Evolutionary conservation across 2,888 invertebrate genomes (phyloP).

Genomic region (Germaria angustata): DNA sequence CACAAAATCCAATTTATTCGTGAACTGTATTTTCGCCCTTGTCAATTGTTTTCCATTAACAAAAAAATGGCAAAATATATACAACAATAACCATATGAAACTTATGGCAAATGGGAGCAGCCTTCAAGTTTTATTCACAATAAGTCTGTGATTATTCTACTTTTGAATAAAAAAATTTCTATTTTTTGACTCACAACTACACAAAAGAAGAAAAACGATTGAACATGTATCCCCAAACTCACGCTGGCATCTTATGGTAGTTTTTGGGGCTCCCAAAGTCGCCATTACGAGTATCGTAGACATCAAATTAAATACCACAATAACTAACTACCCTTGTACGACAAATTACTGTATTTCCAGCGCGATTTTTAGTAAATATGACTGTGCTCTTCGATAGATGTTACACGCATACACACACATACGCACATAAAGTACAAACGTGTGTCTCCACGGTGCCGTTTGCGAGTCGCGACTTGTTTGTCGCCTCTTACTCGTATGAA

Average conservation of each 20-base stretch:
- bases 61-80: too few relatives aligned
- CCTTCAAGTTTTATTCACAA: too few relatives aligned
- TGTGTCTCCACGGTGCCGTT: slow-evolving; percentile 59
- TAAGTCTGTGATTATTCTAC: too few relatives aligned
- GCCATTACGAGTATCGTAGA: slow-evolving; percentile 28
- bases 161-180: too few relatives aligned
- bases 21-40: too few relatives aligned
- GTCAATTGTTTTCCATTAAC: too few relatives aligned
- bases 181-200: background rate
- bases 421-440: slow-evolving; percentile 43
- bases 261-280: slow-evolving; percentile 38
- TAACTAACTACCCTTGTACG: slow-evolving; percentile 50
- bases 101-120: too few relatives aligned
- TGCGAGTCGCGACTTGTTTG: slow-evolving; percentile 55
- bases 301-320: slow-evolving; percentile 63
- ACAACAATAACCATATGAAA: too few relatives aligned
- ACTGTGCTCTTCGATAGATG: slow-evolving; percentile 30
- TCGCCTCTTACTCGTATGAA: slow-evolving; percentile 41
- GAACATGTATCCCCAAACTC: background rate
- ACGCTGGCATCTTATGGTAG: background rate
- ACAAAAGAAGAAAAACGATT: slow-evolving; percentile 13
- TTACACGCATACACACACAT: background rate
- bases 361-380: slow-evolving; percentile 38
- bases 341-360: slow-evolving; percentile 58
- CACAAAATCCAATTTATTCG: too few relatives aligned